Base-by-base conservation (phyloP, 2,797 vertebrate genomes). In the Enteromius afrohamiltoni region DNA sequence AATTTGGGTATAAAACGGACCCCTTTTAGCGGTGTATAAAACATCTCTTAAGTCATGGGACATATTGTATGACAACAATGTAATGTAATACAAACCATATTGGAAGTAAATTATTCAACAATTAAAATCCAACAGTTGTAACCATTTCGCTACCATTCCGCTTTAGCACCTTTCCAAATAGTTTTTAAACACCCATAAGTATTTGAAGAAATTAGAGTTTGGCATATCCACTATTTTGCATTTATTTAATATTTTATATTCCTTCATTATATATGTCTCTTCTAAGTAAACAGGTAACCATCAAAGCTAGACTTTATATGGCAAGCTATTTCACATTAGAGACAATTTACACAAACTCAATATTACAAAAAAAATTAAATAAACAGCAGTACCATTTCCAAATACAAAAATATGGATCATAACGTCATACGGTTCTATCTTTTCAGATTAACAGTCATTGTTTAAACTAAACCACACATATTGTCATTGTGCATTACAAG, bases 251-350 rank as follows among this genome's bases (percentile, higher is more conserved):
- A 10, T 47, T 49, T 64, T 34, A 49, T 4, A 21, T 47, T 65
- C 4, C 23, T 37, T 53, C 14, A 37, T 74, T 21, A 74, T 29
- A 13, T 23, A 31, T 14, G 14, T 42, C 53, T n/a, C 13, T 58
- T 16, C 51, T 75, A 55, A 3, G 37, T 60, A 77, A 77, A 77
- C 75, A 23, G 26, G 6, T 10, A 14, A 7, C 7, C 21, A 51
- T 37, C 45, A 68, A 31, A 49, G 51, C 62, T n/a, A 21, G 62
- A 67, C 29, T 3, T 23, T 4, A 76, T 76, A 75, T 23, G 13
- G 70, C 17, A 53, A 74, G 6, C 19, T 34, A n/a, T 78, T 78
- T 16, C 60, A 78, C 42, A n/a, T 64, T 7, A 40, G 40, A 69
- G 37, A 69, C 37, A 42, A 23, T 31, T 2, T 4, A 29, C 73